Evolutionary conservation across 2,113 vertebrate genomes (phyloP).

Genomic region (Etheostoma spectabile): DNA sequence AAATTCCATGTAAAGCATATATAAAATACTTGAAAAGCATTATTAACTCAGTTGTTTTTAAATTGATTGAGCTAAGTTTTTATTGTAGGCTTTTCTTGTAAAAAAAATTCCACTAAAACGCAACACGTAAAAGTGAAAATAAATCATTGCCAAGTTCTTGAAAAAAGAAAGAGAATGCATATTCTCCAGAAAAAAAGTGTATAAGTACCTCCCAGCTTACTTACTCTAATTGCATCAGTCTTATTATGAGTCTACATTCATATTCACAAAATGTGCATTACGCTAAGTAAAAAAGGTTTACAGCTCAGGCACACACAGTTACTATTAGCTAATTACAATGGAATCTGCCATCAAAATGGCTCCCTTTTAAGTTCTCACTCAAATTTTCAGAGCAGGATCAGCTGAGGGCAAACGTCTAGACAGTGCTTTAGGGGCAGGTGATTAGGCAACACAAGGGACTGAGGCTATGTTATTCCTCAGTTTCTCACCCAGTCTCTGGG

Average conservation of each 20-base stretch:
- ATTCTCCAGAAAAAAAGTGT: slow-evolving; percentile 6
- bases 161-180: slow-evolving; percentile 30
- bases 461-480: slow-evolving; percentile 60
- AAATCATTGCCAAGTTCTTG: background rate
- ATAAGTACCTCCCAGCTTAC: slow-evolving; percentile 19
- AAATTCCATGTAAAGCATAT: no score
- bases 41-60: background rate
- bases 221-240: slow-evolving; percentile 55
- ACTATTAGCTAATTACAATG: slow-evolving; percentile 51
- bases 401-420: slow-evolving; percentile 66
- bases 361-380: slow-evolving; percentile 52
- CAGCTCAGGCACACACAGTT: slow-evolving; percentile 48
- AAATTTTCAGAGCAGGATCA: slow-evolving; percentile 51
- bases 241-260: slow-evolving; percentile 57
- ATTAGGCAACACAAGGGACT: slow-evolving; percentile 66
- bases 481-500: slow-evolving; percentile 46
- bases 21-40: background rate
- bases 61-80: slow-evolving; percentile 1
- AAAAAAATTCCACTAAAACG: background rate
- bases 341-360: slow-evolving; percentile 36
- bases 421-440: slow-evolving; percentile 63
- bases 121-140: slow-evolving; percentile 27
- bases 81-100: background rate
- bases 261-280: slow-evolving; percentile 50
- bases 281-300: slow-evolving; percentile 65